Evolutionary conservation across 1,140 invertebrate genomes (phyloP).

Genomic region (Pemphigus obesinymphae): DNA sequence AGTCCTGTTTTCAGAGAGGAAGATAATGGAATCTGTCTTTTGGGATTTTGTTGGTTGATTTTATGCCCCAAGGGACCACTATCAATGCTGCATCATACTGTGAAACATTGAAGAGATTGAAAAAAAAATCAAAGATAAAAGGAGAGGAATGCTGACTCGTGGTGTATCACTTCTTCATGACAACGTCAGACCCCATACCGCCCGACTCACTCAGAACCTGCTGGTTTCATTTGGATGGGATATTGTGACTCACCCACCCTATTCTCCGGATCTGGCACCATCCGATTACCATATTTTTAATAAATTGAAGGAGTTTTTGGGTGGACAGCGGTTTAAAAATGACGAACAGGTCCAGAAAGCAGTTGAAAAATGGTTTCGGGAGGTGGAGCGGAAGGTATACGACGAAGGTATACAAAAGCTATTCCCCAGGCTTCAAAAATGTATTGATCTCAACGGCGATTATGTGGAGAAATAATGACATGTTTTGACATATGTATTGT

Average conservation of each 20-base stretch:
- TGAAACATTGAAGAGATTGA: conserved; percentile 29
- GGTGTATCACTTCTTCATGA: conserved; percentile 48
- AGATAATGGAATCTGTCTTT: conserved; percentile 29
- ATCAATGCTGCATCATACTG: conserved; percentile 41
- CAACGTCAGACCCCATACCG: conserved; percentile 49
- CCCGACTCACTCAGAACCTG: conserved; percentile 42
- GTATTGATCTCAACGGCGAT: conserved; percentile 7
- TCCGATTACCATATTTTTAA: too few relatives aligned
- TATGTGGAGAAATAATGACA: neutral
- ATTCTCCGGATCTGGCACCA: too few relatives aligned
- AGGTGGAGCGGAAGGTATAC: neutral
- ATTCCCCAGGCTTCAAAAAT: neutral
- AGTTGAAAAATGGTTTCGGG: too few relatives aligned
- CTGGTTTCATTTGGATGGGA: conserved; percentile 47
- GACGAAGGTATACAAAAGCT: conserved; percentile 26
- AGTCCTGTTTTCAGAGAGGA: conserved; percentile 11
- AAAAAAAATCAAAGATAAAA: conserved; percentile 46
- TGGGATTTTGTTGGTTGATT: conserved; percentile 37
- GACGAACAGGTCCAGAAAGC: neutral
- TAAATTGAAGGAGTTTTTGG: too few relatives aligned
- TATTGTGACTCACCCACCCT: neutral
- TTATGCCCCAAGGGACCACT: neutral
- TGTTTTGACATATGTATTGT: neutral
- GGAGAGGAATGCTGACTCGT: conserved; percentile 42
- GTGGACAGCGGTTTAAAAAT: neutral